phyloP scores from a whole-genome alignment of 2,888 invertebrate species.

The Caenorhabditis japonica region DNA sequence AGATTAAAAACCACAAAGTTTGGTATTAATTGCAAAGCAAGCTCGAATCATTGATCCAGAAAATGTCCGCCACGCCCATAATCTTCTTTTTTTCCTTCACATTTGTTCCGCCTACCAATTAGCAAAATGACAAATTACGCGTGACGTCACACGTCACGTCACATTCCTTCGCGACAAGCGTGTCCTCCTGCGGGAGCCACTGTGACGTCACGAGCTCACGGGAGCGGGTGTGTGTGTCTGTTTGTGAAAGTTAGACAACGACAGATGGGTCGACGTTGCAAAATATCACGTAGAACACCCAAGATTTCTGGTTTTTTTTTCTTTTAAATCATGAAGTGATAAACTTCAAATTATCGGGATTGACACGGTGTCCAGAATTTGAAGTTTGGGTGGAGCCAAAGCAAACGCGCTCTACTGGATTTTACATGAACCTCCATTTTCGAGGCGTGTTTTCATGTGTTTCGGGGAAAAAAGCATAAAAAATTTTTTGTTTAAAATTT shows the following conservation, averaged over 20 bases:
- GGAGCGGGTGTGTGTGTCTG: not conserved
- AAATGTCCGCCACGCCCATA: not conserved
- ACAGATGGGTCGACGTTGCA: constrained; percentile 20
- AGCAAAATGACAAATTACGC: constrained; percentile 44
- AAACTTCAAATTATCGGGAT: too few relatives aligned
- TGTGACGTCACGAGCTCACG: constrained; percentile 16
- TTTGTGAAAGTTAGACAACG: not conserved
- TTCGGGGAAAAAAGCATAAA: too few relatives aligned
- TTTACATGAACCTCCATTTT: too few relatives aligned
- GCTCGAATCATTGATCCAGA: too few relatives aligned
- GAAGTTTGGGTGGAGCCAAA: too few relatives aligned
- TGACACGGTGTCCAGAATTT: too few relatives aligned
- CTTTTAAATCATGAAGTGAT: too few relatives aligned
- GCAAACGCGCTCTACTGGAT: too few relatives aligned
- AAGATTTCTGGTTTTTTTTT: constrained; percentile 15
- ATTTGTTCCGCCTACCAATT: constrained; percentile 27
- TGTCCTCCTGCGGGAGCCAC: constrained; percentile 25
- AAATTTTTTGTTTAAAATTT: too few relatives aligned
- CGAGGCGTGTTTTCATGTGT: too few relatives aligned
- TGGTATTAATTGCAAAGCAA: too few relatives aligned
- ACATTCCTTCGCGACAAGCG: constrained; percentile 12
- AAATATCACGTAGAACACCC: constrained; percentile 43
- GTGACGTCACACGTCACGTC: constrained; percentile 36
- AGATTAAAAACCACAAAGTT: too few relatives aligned
- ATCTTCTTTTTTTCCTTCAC: not conserved